Evolutionary conservation across 2,113 vertebrate genomes (phyloP).

Genomic region (Eulemur rufifrons): DNA sequence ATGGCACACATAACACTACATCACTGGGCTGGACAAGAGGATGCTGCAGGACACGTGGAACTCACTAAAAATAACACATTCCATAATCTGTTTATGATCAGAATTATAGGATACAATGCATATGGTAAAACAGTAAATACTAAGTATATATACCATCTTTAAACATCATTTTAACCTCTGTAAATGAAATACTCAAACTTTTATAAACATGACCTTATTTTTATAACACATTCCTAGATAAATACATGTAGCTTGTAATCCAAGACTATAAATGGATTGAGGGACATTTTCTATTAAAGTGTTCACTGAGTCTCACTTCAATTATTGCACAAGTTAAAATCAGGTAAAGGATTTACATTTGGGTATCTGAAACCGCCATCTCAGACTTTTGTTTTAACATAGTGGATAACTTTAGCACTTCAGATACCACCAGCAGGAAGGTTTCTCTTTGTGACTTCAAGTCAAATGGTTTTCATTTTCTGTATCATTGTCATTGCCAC

Average conservation of each 20-base stretch:
- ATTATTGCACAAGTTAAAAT: constrained; percentile 82
- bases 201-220: neutral
- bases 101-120: neutral
- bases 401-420: constrained; percentile 76
- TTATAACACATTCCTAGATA: constrained; percentile 66
- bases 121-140: neutral
- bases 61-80: neutral
- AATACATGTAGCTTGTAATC: constrained; percentile 78
- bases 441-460: constrained; percentile 88
- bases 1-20: neutral
- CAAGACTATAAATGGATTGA: constrained; percentile 79
- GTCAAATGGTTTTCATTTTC: constrained; percentile 89
- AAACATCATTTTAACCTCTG: neutral
- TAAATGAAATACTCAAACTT: neutral
- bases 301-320: constrained; percentile 82
- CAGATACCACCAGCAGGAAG: constrained; percentile 70
- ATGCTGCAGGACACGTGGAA: neutral
- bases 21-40: neutral
- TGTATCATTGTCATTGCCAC: constrained; percentile 83
- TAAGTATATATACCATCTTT: neutral
- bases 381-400: constrained; percentile 77
- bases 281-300: constrained; percentile 79
- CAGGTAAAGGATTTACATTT: constrained; percentile 82
- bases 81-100: neutral
- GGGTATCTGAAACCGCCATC: constrained; percentile 81